These are phyloP conservation scores for Rhopilema esculentum DNA, from an alignment of 30 jellyfish, hydroid and myxozoan species.

Conservation along the genomic window DNA sequence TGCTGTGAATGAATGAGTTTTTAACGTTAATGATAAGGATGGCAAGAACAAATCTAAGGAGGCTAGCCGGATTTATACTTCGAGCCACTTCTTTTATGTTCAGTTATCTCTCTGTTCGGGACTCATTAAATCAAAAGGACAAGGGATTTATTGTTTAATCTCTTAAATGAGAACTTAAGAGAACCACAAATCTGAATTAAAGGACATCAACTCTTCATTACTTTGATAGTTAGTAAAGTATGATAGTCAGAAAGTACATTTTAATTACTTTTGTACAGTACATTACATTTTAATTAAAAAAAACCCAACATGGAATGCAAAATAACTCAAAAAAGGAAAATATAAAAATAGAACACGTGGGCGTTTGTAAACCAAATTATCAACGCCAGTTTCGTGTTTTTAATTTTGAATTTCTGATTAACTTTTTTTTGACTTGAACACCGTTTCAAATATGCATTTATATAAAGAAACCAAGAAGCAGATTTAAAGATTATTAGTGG, in stretches of 20 bases:
- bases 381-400: too few relatives aligned
- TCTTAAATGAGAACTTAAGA: not conserved
- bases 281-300: too few relatives aligned
- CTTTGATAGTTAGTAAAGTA: not conserved
- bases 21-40: not conserved
- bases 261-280: not conserved
- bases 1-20: not conserved
- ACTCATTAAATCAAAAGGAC: not conserved
- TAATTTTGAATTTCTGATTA: too few relatives aligned
- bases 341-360: too few relatives aligned
- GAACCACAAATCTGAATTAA: not conserved
- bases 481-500: too few relatives aligned
- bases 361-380: too few relatives aligned
- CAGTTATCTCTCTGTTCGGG: not conserved
- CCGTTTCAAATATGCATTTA: too few relatives aligned
- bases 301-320: not conserved
- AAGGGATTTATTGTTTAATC: not conserved
- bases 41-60: not conserved
- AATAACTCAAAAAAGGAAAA: too few relatives aligned
- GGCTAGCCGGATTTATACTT: not conserved
- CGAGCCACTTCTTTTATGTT: not conserved
- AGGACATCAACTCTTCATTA: not conserved
- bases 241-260: too few relatives aligned
- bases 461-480: too few relatives aligned
- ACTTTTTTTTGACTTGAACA: too few relatives aligned